Evolutionary conservation across 2,797 vertebrate species (phyloP).

Genomic region (Capromys pilorides): DNA sequence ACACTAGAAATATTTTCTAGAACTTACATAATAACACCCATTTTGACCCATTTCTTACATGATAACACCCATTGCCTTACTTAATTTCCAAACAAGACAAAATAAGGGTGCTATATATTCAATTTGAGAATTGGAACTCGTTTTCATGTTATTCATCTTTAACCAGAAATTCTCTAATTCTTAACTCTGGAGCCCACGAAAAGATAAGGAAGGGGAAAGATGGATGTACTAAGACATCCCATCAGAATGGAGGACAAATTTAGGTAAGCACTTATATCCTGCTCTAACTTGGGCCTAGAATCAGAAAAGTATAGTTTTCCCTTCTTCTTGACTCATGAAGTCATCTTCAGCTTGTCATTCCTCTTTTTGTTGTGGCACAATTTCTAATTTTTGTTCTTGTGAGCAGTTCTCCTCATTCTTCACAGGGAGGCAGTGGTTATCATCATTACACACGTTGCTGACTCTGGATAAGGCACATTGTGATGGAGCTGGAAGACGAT

Average conservation of each 20-base stretch:
- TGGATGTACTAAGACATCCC: neutral
- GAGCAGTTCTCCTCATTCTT: constrained; percentile 88
- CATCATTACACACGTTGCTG: constrained; percentile 86
- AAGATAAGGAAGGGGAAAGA: constrained; percentile 61
- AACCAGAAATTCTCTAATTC: constrained; percentile 20
- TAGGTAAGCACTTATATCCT: constrained; percentile 62
- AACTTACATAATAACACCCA: neutral
- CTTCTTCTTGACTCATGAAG: constrained; percentile 59
- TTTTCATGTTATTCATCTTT: constrained; percentile 41
- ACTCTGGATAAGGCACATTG: constrained; percentile 96
- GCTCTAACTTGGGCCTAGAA: constrained; percentile 74
- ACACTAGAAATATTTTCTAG: constrained; percentile 54
- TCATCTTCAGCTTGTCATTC: constrained; percentile 85
- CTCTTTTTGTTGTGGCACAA: constrained; percentile 91
- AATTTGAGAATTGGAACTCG: constrained; percentile 51
- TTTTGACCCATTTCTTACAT: no score
- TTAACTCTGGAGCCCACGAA: constrained; percentile 55
- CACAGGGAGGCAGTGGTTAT: constrained; percentile 80
- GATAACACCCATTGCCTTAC: constrained; percentile 58
- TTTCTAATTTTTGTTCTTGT: constrained; percentile 92
- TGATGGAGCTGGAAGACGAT: constrained; percentile 88
- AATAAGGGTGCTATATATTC: constrained; percentile 47
- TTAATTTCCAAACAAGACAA: constrained; percentile 36
- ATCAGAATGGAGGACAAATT: constrained; percentile 56
- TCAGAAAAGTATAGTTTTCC: constrained; percentile 75